Evolutionary conservation across 2,888 invertebrate species (phyloP), one percentile per base, ranked within the genome.

Genomic region (Augiades crinisus): DNA sequence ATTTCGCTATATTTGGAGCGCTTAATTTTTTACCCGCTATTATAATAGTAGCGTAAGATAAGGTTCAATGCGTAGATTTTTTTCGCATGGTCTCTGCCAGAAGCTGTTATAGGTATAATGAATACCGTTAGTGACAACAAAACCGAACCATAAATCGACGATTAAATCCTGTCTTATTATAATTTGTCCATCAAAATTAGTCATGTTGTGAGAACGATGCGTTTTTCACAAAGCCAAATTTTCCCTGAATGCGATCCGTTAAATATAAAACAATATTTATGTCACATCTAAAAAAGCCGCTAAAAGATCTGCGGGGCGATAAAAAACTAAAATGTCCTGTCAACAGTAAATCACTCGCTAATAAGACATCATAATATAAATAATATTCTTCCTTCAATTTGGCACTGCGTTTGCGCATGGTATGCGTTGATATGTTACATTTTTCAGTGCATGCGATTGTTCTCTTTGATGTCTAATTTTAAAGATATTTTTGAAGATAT

Each of bases 361-460:
- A 84, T 78, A 82, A 81, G 81, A 70, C 68, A 70, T 77, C 72
- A 67, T 72, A 78, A 68, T 72, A 78, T 76, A 76, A 78, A 82
- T 78, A 76, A 75, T 78, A 73, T 70, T 67, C 69, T 72, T 68
- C 70, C 65, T 70, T 72, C 64, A 70, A 70, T 78, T 84, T 84
- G 81, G 81, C 84, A 77, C 68, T 69, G 75, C 59, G 63, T 60
- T 58, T 60, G 59, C 59, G 59, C 61, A 53, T 38, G 44, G 14
- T 27, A 37, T 31, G 21, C 13, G 70, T 62, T 72, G 66, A 67
- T 63, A 71, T 68, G 68, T 70, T 65, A 72, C 45, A 37, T 52
- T 40, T 66, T 73, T 70, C 74, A 75, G 72, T 77, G 74, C 73
- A 70, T 69, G 68, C 65, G 58, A 61, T 64, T 64, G 62, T 62